phyloP scores from a whole-genome alignment of 2,797 vertebrate genomes.

The Falco berigora region DNA sequence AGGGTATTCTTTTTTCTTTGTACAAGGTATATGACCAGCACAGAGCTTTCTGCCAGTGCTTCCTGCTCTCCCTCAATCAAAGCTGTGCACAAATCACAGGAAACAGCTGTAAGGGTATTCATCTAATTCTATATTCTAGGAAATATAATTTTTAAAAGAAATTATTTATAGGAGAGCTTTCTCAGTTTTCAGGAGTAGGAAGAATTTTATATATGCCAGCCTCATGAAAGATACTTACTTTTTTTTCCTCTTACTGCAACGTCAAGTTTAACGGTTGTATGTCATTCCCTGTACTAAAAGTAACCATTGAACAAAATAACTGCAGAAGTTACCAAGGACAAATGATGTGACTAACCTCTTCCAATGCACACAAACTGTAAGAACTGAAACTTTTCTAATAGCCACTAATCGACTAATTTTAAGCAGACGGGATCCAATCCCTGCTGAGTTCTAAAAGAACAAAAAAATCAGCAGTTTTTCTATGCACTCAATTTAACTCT shows the following conservation, averaged over 20 bases:
- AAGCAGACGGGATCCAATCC: neutral
- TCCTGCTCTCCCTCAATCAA: neutral
- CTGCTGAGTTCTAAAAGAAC: neutral
- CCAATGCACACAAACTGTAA: neutral
- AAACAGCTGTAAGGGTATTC: neutral
- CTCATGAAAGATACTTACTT: neutral
- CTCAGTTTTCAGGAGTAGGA: neutral
- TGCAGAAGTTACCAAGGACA: neutral
- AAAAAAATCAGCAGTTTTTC: neutral
- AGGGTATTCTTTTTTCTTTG: neutral
- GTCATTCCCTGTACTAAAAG: neutral
- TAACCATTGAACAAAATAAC: neutral
- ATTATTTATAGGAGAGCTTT: neutral
- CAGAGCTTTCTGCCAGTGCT: neutral
- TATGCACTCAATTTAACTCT: neutral
- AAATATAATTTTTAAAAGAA: neutral
- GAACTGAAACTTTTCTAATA: neutral
- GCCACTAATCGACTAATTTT: neutral
- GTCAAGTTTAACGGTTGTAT: neutral
- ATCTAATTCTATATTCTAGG: neutral
- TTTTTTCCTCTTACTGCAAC: neutral
- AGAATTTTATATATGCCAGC: neutral
- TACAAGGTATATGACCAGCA: neutral
- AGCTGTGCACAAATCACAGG: neutral
- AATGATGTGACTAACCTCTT: neutral